phyloP scores from a whole-genome alignment of 2,797 vertebrate genomes.

The Lophotriccus pileatus region DNA sequence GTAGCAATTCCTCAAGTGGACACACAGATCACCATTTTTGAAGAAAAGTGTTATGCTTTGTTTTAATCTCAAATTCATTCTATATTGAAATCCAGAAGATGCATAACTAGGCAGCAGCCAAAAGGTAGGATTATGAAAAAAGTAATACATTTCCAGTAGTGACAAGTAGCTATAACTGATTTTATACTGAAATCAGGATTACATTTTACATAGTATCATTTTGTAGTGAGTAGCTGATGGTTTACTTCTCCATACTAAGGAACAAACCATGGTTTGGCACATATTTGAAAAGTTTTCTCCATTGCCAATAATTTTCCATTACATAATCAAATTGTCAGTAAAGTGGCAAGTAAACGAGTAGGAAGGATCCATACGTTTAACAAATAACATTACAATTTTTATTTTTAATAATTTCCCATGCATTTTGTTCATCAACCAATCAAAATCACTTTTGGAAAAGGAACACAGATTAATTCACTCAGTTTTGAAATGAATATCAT shows the following conservation, averaged over 20 bases:
- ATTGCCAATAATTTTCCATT: not conserved
- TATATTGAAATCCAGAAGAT: not conserved
- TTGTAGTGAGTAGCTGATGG: not conserved
- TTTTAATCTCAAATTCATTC: not conserved
- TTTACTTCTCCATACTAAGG: not conserved
- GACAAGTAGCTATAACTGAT: not conserved
- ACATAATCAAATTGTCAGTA: not conserved
- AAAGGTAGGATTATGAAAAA: not conserved
- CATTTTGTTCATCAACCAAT: not conserved
- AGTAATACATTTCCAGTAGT: not conserved
- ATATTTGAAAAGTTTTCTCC: not conserved
- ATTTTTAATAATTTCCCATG: not conserved
- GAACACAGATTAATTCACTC: not conserved
- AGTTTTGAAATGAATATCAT: not conserved
- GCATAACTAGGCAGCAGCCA: not conserved
- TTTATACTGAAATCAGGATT: not conserved
- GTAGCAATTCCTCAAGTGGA: not conserved
- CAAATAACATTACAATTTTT: not conserved
- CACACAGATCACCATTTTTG: not conserved
- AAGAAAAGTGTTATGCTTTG: fast-evolving
- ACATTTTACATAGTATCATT: not conserved
- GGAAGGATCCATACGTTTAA: not conserved
- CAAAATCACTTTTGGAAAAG: not conserved
- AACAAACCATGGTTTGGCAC: not conserved
- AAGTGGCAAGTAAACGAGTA: not conserved